Conservation (phyloP, 53 echinoderm and acorn worm genomes). For the Hippasteria phrygiana region DNA sequence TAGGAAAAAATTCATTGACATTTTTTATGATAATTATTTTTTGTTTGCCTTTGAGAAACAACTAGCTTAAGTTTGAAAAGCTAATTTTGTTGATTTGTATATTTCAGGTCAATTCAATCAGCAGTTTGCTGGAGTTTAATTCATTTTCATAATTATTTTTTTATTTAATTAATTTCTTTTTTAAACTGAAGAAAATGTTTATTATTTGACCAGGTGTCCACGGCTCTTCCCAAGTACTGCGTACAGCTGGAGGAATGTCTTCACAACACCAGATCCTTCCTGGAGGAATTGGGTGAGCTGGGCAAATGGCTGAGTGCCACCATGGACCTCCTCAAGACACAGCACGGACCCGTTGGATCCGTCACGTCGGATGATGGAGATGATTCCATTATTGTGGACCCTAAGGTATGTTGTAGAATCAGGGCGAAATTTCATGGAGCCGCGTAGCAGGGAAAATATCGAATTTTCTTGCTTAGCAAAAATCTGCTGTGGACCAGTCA, state of each 20-base stretch:
- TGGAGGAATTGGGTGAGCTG: constrained; percentile 86
- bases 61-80: too few relatives aligned
- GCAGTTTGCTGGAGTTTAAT: too few relatives aligned
- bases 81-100: too few relatives aligned
- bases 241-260: constrained; percentile 78
- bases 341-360: constrained; percentile 87
- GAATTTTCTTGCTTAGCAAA: too few relatives aligned
- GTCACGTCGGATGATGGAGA: constrained; percentile 87
- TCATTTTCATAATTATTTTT: too few relatives aligned
- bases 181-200: not conserved
- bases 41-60: too few relatives aligned
- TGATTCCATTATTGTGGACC: constrained; percentile 87
- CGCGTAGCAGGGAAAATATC: too few relatives aligned
- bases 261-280: constrained; percentile 75
- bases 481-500: too few relatives aligned
- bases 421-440: not conserved
- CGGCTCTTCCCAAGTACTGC: constrained; percentile 79
- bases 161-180: not conserved
- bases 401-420: constrained; percentile 68
- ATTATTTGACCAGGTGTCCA: constrained; percentile 67
- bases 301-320: constrained; percentile 88
- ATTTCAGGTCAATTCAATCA: too few relatives aligned
- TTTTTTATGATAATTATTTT: too few relatives aligned
- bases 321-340: constrained; percentile 84
- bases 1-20: too few relatives aligned